Evolutionary conservation across 2,113 vertebrate genomes (phyloP), one percentile per base, ranked within the genome.

Genomic region (Otus sunia): DNA sequence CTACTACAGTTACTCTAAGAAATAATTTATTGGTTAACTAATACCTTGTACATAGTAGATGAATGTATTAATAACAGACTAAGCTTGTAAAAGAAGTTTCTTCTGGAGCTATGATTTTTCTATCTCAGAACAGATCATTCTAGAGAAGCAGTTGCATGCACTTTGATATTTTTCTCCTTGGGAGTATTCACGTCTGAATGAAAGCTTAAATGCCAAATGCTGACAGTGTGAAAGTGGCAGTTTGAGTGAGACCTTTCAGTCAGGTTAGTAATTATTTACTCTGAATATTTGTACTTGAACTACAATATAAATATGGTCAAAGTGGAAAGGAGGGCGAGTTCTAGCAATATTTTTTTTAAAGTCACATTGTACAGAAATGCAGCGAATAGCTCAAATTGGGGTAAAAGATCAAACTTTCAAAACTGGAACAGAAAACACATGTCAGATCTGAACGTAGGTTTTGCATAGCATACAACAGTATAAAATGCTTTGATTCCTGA

Each of bases 171-270:
- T 97, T 96, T 89, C 56, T 60, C 22, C 34, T 95, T 90, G 79
- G 47, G 52, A 78, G 26, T 82, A 64, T 88, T 75, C 10, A 34
- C 83, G 37, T 20, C 53, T 84, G 49, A 91, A 53, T 30, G 87
- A 66, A 90, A 82, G 27, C 27, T 67, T 76, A 86, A 92, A 95
- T 95, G 97, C 97, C 98, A 47, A 37, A 90, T 78, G 90, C 92
- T 55, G 98, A 99, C 97, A 97, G 98, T 36, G 98, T 99, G 87
- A 98, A 97, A 96, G 98, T 98, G 78, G 98, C 98, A 11, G 98
- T 98, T 49, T 90, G 98, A 32, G 98, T 99, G 77, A 97, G 98
- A 68, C 98, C 98, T 30, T 99, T 99, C 90, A 98, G 97, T 96
- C 98, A 99, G 98, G 98, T 99, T 90, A 98, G 98, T 98, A 88